Evolutionary conservation across 2,888 invertebrate genomes (phyloP), one percentile per base, ranked within the genome.

Genomic region (Eristalinus sepulchralis): DNA sequence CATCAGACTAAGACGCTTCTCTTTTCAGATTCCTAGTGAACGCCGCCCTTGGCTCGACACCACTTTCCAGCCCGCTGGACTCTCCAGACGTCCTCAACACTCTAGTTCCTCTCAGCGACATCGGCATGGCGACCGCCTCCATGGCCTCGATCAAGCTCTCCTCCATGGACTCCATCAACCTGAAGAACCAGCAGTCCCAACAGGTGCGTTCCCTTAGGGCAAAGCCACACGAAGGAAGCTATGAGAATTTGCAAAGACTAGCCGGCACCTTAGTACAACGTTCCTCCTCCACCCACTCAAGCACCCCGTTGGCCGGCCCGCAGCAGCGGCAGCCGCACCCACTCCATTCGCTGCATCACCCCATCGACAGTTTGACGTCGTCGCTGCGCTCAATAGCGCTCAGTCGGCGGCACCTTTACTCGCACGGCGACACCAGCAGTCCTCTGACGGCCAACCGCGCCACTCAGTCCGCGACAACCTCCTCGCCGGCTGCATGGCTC

Each of bases 61-160:
- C 96, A 5, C 94, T 96, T 81, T 96, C 96, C 88, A 97, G 96
- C 86, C 97, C 97, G n/a, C 93, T 97, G 91, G 97, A 97, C 92
- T 96, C 96, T 13, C 96, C 96, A 24, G 96, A 96, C 89, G 96
- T 93, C 34, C 90, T 94, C 75, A 91, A 94, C 63, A 92, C 92
- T 5, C 83, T 92, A 84, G 91, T 93, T 83, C 93, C 93, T 36
- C 88, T 93, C 1, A 91, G 92, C 88, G 93, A 93, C 70, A 91
- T 93, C 80, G 92, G 92, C 11, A 90, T 92, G 67, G 91, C 92
- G 27, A 91, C 92, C 47, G 90, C 92, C 33, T 93, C 93, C 17
- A 92, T 93, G 89, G 91, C 91, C 2, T 92, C 93, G 1, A 91
- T 93, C 67, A 93, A 93, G 89, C 89, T 92, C 71, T 92, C 92